These are phyloP conservation scores for Cynopterus sphinx DNA, from an alignment of 2,797 vertebrate species.

Conservation along the genomic window DNA sequence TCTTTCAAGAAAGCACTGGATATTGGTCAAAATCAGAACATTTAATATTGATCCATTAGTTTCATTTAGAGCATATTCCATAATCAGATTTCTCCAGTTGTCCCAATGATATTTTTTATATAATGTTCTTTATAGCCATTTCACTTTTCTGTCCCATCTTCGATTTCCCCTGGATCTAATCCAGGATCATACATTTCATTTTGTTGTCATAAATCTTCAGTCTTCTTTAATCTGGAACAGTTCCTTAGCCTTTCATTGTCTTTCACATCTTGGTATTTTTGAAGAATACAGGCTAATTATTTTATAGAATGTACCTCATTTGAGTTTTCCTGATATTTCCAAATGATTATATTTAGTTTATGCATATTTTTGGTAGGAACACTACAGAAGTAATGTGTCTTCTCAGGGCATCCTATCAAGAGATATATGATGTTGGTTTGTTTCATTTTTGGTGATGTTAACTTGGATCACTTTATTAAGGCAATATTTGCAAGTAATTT, in stretches of 20 bases:
- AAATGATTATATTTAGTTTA: neutral
- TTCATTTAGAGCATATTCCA: neutral
- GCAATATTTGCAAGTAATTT: constrained; percentile 31
- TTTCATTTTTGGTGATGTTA: constrained; percentile 23
- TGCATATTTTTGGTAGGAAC: neutral
- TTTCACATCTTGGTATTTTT: neutral
- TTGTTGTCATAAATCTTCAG: neutral
- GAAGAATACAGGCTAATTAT: neutral
- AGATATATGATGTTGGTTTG: neutral
- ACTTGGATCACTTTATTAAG: neutral
- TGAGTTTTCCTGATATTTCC: neutral
- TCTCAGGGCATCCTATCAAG: neutral
- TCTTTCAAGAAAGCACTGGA: neutral
- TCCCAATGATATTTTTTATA: neutral
- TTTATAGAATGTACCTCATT: neutral
- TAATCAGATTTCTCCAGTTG: neutral
- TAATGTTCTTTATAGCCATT: neutral
- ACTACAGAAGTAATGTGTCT: neutral
- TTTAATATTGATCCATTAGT: neutral
- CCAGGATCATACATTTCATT: neutral
- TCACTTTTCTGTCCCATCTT: neutral
- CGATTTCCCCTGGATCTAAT: neutral
- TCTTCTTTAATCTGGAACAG: neutral
- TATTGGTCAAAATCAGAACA: neutral
- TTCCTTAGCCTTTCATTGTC: neutral